phyloP scores from a whole-genome alignment of 1,140 invertebrate species.

The Aricia agestis region DNA sequence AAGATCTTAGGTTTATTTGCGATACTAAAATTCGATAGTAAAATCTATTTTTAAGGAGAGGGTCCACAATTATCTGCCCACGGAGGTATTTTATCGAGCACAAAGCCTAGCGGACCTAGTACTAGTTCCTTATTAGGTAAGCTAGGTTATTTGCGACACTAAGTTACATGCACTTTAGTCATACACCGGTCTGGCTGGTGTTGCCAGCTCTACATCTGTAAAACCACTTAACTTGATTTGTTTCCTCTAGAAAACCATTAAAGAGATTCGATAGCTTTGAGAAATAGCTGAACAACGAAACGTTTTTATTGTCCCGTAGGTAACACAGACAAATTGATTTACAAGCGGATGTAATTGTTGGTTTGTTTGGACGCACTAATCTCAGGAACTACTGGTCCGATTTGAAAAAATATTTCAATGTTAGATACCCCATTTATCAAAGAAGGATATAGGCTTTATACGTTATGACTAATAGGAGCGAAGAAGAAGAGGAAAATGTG shows the following conservation, averaged over 20 bases:
- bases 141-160: slow-evolving; percentile 20
- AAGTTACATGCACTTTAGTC: slow-evolving; percentile 20
- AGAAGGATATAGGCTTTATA: no score
- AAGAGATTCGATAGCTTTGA: no score
- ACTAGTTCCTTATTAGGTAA: slow-evolving; percentile 23
- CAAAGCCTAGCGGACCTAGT: neutral
- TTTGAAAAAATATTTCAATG: no score
- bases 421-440: no score
- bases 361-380: no score
- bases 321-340: no score
- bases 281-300: no score
- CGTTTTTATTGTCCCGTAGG: no score
- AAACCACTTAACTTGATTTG: neutral
- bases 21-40: neutral
- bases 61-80: neutral
- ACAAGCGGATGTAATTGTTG: no score
- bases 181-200: slow-evolving; percentile 18
- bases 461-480: no score
- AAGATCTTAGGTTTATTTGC: neutral
- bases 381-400: no score
- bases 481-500: no score
- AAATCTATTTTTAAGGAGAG: neutral
- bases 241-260: neutral
- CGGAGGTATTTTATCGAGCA: neutral
- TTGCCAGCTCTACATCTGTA: slow-evolving; percentile 6